Percentiles rank a stretch among this genome's conserved stretches.
Conservation (phyloP, 1,140 invertebrate genomes). For the Belonocnema kinseyi region DNA sequence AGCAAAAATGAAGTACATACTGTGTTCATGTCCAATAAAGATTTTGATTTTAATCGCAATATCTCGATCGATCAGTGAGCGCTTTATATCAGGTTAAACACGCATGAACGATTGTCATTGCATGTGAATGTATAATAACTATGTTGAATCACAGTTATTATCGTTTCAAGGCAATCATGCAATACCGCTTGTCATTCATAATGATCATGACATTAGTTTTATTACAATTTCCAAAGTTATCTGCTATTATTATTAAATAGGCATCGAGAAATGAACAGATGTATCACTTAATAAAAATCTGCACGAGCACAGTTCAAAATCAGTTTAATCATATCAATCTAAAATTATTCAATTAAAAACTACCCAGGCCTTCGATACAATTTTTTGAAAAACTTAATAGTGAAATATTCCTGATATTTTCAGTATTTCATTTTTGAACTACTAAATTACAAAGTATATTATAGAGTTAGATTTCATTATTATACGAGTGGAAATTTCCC, state of each 20-base stretch:
- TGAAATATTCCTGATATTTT: too few relatives aligned
- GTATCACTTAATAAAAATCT: too few relatives aligned
- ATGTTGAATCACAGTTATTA: neutral
- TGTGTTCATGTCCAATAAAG: neutral
- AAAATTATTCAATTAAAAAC: too few relatives aligned
- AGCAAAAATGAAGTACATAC: neutral
- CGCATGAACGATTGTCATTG: neutral
- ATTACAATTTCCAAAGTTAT: neutral
- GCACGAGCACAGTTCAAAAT: too few relatives aligned
- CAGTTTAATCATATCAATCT: too few relatives aligned
- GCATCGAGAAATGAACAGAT: too few relatives aligned
- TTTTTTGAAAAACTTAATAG: too few relatives aligned
- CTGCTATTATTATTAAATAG: neutral
- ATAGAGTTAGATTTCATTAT: too few relatives aligned
- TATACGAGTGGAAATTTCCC: too few relatives aligned
- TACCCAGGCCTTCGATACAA: too few relatives aligned
- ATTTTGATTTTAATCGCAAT: neutral
- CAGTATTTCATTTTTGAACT: too few relatives aligned
- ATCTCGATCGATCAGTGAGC: slow-evolving; percentile 10
- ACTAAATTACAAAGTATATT: too few relatives aligned
- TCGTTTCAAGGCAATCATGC: slow-evolving; percentile 4
- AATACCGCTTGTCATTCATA: neutral
- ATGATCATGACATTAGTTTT: neutral
- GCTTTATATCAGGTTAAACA: neutral
- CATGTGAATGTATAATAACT: slow-evolving; percentile 1